phyloP scores from a whole-genome alignment of 2,797 vertebrate species.

The Centropyge bicolor region DNA sequence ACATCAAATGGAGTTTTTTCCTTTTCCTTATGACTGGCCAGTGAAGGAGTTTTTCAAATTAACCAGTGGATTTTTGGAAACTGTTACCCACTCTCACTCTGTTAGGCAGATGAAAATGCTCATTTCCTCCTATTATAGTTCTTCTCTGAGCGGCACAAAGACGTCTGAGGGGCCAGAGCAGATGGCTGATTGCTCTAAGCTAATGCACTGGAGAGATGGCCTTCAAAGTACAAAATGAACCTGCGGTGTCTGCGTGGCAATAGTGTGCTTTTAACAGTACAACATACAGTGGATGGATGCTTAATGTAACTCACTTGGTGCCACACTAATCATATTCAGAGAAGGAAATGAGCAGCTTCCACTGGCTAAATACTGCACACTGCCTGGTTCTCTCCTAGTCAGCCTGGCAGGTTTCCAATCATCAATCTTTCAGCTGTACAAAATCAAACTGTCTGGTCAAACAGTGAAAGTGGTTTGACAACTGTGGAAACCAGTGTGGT shows the following conservation, averaged over 20 bases:
- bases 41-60: conserved; percentile 1
- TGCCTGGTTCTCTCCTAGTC: conserved; percentile 5
- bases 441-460: conserved; percentile 28
- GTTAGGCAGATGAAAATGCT: conserved; percentile 12
- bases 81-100: neutral
- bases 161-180: conserved; percentile 27
- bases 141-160: conserved; percentile 19
- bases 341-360: conserved; percentile 26
- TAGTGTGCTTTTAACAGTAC: conserved; percentile 23
- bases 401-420: neutral
- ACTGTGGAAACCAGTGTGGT: conserved; percentile 5
- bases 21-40: conserved; percentile 10
- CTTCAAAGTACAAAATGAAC: conserved; percentile 29
- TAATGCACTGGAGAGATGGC: conserved; percentile 11
- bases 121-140: conserved; percentile 23
- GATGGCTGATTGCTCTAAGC: conserved; percentile 48
- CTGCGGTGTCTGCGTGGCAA: conserved; percentile 17
- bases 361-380: neutral
- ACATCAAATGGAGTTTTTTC: conserved; percentile 5
- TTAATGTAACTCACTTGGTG: conserved; percentile 16
- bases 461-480: conserved; percentile 6
- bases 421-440: neutral
- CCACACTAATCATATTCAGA: neutral
- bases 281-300: conserved; percentile 19
- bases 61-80: neutral